phyloP scores from a whole-genome alignment of 2,797 vertebrate species.

The Clarias platycephalus region DNA sequence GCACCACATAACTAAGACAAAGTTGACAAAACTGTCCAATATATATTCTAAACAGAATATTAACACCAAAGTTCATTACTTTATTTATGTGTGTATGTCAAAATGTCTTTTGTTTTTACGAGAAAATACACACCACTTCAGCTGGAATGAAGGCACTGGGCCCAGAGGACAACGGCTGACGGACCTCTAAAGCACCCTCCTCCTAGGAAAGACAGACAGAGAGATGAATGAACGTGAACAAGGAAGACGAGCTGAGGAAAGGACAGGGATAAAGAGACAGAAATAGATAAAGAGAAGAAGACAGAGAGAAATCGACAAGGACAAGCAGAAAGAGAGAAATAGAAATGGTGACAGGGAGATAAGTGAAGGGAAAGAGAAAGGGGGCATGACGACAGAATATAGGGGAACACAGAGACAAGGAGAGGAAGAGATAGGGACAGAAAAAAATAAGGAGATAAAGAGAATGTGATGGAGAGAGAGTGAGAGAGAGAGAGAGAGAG shows the following conservation, averaged over 20 bases:
- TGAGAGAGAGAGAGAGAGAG: neutral
- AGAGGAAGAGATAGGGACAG: neutral
- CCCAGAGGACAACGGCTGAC: constrained; percentile 61
- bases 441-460: neutral
- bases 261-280: neutral
- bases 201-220: constrained; percentile 51
- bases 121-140: constrained; percentile 67
- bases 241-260: neutral
- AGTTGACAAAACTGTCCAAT: neutral
- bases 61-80: no score
- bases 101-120: neutral
- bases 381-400: neutral
- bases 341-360: neutral
- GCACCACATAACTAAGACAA: neutral
- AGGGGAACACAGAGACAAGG: neutral
- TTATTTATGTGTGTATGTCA: neutral
- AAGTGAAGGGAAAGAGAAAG: neutral
- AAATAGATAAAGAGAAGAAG: neutral
- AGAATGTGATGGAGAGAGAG: neutral
- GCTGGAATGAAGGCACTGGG: constrained; percentile 77
- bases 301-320: neutral
- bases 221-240: neutral
- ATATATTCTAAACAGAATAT: neutral
- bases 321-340: neutral
- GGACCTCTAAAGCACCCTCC: constrained; percentile 62